These are phyloP conservation scores for Sitobion miscanthi DNA, from an alignment of 1,140 invertebrate genomes.

Conservation along the genomic window DNA sequence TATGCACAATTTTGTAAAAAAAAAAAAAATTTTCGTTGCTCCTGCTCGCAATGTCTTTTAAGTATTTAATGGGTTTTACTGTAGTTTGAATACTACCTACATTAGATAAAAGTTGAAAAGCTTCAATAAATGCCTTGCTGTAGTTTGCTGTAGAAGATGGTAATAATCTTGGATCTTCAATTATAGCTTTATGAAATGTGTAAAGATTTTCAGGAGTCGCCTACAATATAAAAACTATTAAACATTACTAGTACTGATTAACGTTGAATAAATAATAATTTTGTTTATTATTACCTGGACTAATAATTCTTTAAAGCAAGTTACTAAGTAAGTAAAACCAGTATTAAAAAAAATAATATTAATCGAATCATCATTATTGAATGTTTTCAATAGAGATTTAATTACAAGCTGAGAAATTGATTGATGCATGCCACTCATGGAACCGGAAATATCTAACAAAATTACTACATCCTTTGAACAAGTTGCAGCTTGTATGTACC, in stretches of 20 bases:
- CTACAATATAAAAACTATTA: slow-evolving; percentile 62
- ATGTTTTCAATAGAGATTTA: slow-evolving; percentile 86
- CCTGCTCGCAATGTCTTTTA: background rate
- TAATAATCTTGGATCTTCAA: slow-evolving; percentile 65
- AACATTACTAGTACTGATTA: background rate
- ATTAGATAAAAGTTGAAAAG: slow-evolving; percentile 82
- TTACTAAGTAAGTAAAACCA: slow-evolving; percentile 71
- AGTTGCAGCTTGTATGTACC: slow-evolving; percentile 97
- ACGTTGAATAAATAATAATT: slow-evolving; percentile 23
- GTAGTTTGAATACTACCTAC: slow-evolving; percentile 64
- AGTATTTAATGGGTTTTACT: background rate
- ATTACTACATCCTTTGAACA: slow-evolving; percentile 98
- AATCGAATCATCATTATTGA: slow-evolving; percentile 98
- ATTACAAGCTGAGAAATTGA: slow-evolving; percentile 83
- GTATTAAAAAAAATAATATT: slow-evolving; percentile 78
- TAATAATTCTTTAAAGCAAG: slow-evolving; percentile 70
- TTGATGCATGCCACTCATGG: slow-evolving; percentile 89
- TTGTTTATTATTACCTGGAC: slow-evolving; percentile 48
- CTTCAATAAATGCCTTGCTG: slow-evolving; percentile 80
- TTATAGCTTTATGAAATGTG: slow-evolving; percentile 76
- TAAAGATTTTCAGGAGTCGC: slow-evolving; percentile 90
- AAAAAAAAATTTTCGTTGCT: background rate
- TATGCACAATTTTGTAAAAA: background rate
- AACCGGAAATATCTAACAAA: slow-evolving; percentile 93
- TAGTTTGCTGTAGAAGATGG: slow-evolving; percentile 86